Conservation (phyloP, 2,113 vertebrate genomes). For the Ondatra zibethicus region DNA sequence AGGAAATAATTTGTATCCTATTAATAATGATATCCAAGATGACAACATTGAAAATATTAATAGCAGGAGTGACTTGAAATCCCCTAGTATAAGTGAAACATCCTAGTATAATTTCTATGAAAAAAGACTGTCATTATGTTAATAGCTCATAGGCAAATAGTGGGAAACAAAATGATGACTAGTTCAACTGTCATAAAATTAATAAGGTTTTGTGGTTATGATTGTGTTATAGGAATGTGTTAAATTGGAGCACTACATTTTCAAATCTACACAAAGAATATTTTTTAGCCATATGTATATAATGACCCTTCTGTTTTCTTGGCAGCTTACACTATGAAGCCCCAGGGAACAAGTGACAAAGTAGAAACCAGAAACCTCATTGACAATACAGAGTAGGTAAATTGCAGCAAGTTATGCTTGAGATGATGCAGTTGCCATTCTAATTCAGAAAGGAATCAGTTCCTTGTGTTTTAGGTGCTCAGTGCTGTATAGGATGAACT, state of each 20-base stretch:
- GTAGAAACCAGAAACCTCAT: slow-evolving; percentile 56
- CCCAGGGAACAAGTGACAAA: slow-evolving; percentile 53
- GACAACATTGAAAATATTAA: slow-evolving; percentile 45
- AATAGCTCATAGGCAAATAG: slow-evolving; percentile 62
- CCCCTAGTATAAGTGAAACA: not conserved
- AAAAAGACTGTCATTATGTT: slow-evolving; percentile 46
- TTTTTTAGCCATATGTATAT: slow-evolving; percentile 50
- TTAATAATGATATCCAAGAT: not conserved
- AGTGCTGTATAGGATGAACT: not conserved
- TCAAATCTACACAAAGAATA: not conserved
- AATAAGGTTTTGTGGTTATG: slow-evolving; percentile 71
- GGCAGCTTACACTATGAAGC: slow-evolving; percentile 56
- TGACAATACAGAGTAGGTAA: slow-evolving; percentile 28
- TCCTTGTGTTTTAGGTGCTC: not conserved
- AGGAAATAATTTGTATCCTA: slow-evolving; percentile 9
- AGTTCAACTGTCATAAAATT: slow-evolving; percentile 60
- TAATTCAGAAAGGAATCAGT: slow-evolving; percentile 9
- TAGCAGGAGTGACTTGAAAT: slow-evolving; percentile 50
- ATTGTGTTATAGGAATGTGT: slow-evolving; percentile 71
- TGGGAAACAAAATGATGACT: slow-evolving; percentile 69
- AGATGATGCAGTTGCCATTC: slow-evolving; percentile 34
- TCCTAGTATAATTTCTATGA: slow-evolving; percentile 35
- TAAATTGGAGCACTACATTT: slow-evolving; percentile 70
- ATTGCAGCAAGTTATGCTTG: not conserved
- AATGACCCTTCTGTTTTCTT: slow-evolving; percentile 50